These are phyloP conservation scores for Vulpes ferrilata DNA, from an alignment of 2,113 vertebrate genomes.

Conservation along the genomic window DNA sequence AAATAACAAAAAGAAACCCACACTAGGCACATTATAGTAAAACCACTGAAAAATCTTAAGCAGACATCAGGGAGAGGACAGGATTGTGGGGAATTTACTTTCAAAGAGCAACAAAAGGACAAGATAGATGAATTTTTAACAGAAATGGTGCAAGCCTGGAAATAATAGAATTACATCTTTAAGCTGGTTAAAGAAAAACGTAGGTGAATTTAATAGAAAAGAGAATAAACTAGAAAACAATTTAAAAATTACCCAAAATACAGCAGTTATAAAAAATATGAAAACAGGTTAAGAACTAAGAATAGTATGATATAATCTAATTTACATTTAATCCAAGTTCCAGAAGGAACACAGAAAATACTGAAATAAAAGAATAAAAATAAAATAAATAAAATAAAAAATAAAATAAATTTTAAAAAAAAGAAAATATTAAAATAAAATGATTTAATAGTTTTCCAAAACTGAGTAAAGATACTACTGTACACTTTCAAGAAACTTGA, in stretches of 20 bases:
- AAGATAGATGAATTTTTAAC: neutral
- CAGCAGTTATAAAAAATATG: neutral
- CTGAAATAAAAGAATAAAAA: neutral
- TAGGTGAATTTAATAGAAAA: neutral
- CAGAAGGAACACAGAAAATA: slow-evolving; percentile 14
- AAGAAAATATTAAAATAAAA: slow-evolving; percentile 25
- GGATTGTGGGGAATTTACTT: neutral
- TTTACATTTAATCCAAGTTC: slow-evolving; percentile 35
- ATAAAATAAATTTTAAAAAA: too few species aligned
- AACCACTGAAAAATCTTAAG: neutral
- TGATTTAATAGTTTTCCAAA: slow-evolving; percentile 28
- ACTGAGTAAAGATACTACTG: neutral
- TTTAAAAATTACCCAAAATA: neutral
- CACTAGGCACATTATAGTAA: neutral
- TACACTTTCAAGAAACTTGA: neutral
- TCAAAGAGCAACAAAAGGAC: neutral
- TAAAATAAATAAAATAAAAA: too few species aligned
- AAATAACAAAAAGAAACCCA: slow-evolving; percentile 4
- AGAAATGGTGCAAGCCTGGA: neutral
- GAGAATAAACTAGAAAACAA: neutral
- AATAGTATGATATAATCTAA: neutral
- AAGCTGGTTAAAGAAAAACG: neutral
- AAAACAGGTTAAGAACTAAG: neutral
- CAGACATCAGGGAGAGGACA: neutral
- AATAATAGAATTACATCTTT: slow-evolving; percentile 1